Evolutionary conservation across 2,888 invertebrate species (phyloP).

Genomic region (Lasiommata megera): DNA sequence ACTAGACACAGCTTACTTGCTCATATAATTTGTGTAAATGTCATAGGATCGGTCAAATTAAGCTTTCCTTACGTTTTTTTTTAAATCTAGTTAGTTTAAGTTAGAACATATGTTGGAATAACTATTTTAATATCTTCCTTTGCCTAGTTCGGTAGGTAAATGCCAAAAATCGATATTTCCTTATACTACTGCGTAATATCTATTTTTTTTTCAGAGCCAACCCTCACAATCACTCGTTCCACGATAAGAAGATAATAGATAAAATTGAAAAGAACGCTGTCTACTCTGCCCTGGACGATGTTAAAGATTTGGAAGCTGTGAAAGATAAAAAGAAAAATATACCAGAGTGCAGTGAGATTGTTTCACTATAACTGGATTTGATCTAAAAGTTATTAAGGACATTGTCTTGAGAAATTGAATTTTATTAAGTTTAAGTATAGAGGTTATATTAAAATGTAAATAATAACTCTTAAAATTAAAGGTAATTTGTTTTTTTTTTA

Average conservation of each 20-base stretch:
- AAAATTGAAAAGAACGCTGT: conserved; percentile 72
- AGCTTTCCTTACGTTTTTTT: too few species aligned
- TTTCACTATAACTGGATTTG: background rate
- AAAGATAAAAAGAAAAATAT: conserved; percentile 31
- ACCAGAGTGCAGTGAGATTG: conserved; percentile 25
- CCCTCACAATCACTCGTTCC: conserved; percentile 71
- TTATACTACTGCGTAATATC: background rate
- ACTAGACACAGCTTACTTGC: too few species aligned
- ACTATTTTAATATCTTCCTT: too few species aligned
- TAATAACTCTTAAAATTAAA: too few species aligned
- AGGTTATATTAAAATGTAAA: background rate
- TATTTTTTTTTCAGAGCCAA: conserved; percentile 53
- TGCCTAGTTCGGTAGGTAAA: too few species aligned
- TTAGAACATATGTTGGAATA: too few species aligned
- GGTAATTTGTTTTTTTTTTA: too few species aligned
- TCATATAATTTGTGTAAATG: too few species aligned
- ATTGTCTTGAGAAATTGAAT: background rate
- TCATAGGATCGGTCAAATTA: too few species aligned
- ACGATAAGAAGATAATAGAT: conserved; percentile 70
- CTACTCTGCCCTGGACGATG: conserved; percentile 47
- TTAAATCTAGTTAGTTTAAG: too few species aligned
- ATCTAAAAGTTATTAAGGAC: background rate
- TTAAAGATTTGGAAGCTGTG: conserved; percentile 36
- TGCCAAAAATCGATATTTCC: too few species aligned
- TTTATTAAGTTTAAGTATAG: background rate